Evolutionary conservation across 2,888 invertebrate species (phyloP).

Genomic region (Rotaria macrura): DNA sequence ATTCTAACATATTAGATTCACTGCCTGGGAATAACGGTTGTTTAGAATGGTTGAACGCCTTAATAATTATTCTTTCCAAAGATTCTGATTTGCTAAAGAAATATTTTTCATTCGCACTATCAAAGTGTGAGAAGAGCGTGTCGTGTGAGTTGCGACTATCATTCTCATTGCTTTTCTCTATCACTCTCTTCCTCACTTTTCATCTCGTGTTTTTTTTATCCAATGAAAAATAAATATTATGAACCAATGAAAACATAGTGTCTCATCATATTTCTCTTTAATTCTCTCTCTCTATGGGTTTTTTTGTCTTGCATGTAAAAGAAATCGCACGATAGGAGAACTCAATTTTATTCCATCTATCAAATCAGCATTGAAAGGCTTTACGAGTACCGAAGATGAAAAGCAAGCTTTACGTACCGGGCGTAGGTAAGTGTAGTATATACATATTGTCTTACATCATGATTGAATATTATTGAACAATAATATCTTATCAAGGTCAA

Average conservation of each 20-base stretch:
- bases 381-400: constrained; percentile 25
- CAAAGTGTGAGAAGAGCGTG: not conserved
- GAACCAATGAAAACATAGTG: not conserved
- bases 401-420: constrained; percentile 34
- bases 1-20: not conserved
- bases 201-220: not conserved
- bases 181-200: not conserved
- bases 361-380: constrained; percentile 4
- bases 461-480: not conserved
- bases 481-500: constrained; percentile 23
- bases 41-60: not conserved
- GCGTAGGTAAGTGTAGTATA: constrained; percentile 27
- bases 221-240: not conserved
- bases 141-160: not conserved
- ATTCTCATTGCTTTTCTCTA: not conserved
- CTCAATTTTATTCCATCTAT: not conserved
- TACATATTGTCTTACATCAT: not conserved
- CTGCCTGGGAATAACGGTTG: not conserved
- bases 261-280: no score
- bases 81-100: not conserved
- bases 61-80: not conserved
- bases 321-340: not conserved
- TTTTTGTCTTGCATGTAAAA: not conserved
- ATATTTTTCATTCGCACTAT: not conserved
- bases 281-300: not conserved